A percentile compares a stretch with the other conserved stretches of the same genome.
Conservation (phyloP, 35 echinoderm and acorn worm genomes). For the Ophiothrix spiculata region DNA sequence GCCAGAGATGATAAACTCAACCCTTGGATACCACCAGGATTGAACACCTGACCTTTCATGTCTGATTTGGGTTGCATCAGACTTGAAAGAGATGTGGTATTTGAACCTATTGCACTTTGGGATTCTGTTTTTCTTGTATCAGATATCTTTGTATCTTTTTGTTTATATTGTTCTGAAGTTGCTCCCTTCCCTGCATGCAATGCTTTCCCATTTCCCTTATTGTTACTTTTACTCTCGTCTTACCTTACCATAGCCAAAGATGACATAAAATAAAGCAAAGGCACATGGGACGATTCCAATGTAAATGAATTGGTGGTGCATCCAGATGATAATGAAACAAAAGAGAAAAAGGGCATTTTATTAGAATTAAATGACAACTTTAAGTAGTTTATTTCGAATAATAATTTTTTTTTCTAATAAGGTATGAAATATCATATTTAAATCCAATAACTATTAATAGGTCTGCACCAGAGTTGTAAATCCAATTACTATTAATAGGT, state of each 20-base stretch:
- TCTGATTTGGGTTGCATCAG: neutral
- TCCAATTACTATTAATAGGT: too few species aligned
- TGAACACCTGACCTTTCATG: too few species aligned
- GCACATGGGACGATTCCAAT: neutral
- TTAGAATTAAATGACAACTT: conserved; percentile 38
- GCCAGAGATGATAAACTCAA: neutral
- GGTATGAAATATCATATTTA: too few species aligned
- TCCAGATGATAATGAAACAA: conserved; percentile 16
- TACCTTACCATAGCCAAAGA: conserved; percentile 88
- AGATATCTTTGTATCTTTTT: neutral
- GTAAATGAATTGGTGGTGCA: conserved; percentile 20
- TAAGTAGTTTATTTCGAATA: too few species aligned
- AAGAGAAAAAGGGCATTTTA: conserved; percentile 47
- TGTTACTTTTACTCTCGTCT: conserved; percentile 48
- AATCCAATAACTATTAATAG: too few species aligned
- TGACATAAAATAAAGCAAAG: conserved; percentile 29
- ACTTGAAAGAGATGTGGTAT: neutral
- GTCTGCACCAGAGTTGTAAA: too few species aligned
- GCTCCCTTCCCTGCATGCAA: neutral
- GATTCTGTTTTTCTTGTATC: neutral
- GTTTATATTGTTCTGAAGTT: neutral
- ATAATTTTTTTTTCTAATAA: too few species aligned
- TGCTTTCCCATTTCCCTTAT: conserved; percentile 1
- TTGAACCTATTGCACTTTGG: neutral
- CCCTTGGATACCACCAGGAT: too few species aligned